Evolutionary conservation across 2,113 vertebrate species (phyloP).

Genomic region (Butorides virescens): DNA sequence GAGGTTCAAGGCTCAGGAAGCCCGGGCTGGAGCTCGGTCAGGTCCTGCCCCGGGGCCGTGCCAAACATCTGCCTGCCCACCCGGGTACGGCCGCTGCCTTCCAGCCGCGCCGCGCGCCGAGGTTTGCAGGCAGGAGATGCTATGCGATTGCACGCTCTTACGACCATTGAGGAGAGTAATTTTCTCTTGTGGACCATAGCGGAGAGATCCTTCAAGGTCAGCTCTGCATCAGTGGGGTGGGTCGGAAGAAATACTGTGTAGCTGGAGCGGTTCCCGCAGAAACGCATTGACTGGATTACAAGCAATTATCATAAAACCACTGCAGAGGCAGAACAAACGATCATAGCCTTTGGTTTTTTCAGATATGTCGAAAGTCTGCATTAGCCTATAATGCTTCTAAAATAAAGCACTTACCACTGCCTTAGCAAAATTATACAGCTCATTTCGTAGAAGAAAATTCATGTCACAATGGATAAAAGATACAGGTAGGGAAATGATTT

Average conservation of each 20-base stretch:
- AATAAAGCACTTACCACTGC: slow-evolving; percentile 35
- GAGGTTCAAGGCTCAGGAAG: neutral
- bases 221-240: neutral
- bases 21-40: neutral
- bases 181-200: neutral
- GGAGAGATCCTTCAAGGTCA: neutral
- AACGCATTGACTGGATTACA: neutral
- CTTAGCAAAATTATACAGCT: slow-evolving; percentile 40
- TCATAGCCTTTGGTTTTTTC: neutral
- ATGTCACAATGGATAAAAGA: slow-evolving; percentile 25
- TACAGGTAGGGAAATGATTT: slow-evolving; percentile 24
- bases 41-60: neutral
- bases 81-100: neutral
- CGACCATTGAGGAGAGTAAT: neutral
- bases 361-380: neutral
- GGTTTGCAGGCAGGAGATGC: neutral
- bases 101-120: neutral
- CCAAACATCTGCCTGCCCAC: neutral
- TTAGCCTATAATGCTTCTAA: slow-evolving; percentile 30
- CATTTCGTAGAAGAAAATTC: slow-evolving; percentile 23
- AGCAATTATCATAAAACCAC: neutral
- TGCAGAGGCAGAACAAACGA: neutral
- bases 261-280: neutral
- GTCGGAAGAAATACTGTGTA: neutral
- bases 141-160: neutral